Base-by-base conservation (phyloP, 2,888 invertebrate species). In the Myopa tessellatipennis region DNA sequence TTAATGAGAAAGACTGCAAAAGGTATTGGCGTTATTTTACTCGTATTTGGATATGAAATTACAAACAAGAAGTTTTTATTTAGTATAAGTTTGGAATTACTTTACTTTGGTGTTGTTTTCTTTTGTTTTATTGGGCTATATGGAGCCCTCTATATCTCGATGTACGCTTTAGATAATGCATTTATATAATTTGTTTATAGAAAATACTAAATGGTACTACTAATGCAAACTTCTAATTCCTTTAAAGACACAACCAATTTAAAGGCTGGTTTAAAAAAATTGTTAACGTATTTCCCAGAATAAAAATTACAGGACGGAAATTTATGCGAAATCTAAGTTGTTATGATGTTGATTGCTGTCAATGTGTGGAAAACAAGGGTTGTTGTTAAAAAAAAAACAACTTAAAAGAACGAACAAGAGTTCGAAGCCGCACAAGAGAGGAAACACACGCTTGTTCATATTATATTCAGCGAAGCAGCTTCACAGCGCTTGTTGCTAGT, bases 401-500 rank as follows among this genome's bases (percentile, higher is more conserved):
- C 18, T n/a, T 50, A 12, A 34, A 70, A 8, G 38, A 16, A 38
- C 50, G 45, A 40, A 40, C 34, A 18, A 4, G 60, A 40, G 60
- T 16, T 8, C 10, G 38, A 36, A n/a, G 40, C n/a, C 34, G 72
- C 38, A 5, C 5, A 50, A 26, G 36, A 36, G 16, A 18, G 16
- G 16, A n/a, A 40, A 74, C 78, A 78, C 74, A 76, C 76, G 76
- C 76, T n/a, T n/a, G 76, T 68, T 67, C 52, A 16, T 71, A 67
- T 76, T 70, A 60, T 77, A 71, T 65, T 67, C 60, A 65, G 40
- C 75, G 61, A 16, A 40, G 74, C 38, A 69, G 69, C 58, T 45
- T 55, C 58, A 70, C 71, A 80, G 78, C 72, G 76, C 8, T 74
- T 61, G 67, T 52, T 74, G 77, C 81, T 79, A 78, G 63, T 77